These are phyloP conservation scores for Polydrusus pterygomalis DNA, from an alignment of 2,888 invertebrate species.

Conservation along the genomic window DNA sequence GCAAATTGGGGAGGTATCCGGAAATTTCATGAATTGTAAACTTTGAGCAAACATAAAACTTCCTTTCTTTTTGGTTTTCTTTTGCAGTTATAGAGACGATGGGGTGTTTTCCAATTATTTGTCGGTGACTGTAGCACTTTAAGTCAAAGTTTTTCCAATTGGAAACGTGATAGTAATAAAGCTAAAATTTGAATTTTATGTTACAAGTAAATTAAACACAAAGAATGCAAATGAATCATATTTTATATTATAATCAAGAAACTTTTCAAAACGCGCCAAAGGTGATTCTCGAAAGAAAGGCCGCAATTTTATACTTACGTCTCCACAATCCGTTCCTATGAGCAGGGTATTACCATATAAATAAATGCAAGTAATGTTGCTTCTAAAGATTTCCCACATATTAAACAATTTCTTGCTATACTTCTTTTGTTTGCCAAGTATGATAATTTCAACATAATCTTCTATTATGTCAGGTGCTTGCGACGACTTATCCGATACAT, in stretches of 20 bases:
- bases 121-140: slow-evolving; percentile 65
- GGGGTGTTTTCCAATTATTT: slow-evolving; percentile 68
- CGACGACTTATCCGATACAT: slow-evolving; percentile 55
- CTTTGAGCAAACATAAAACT: slow-evolving; percentile 68
- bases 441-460: slow-evolving; percentile 69
- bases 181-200: slow-evolving; percentile 60
- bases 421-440: slow-evolving; percentile 65
- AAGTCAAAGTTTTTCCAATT: slow-evolving; percentile 70
- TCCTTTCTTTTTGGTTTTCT: slow-evolving; percentile 65
- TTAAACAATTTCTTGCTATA: slow-evolving; percentile 69
- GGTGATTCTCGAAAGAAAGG: not conserved
- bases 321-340: slow-evolving; percentile 68
- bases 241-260: too few species aligned
- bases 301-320: slow-evolving; percentile 64
- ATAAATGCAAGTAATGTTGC: slow-evolving; percentile 69
- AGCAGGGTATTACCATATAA: slow-evolving; percentile 70
- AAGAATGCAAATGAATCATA: not conserved
- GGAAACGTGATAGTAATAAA: slow-evolving; percentile 69
- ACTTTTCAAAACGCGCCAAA: too few species aligned
- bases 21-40: slow-evolving; percentile 68
- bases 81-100: slow-evolving; percentile 68
- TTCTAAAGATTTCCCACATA: slow-evolving; percentile 67
- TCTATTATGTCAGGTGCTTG: slow-evolving; percentile 58
- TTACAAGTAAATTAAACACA: not conserved
- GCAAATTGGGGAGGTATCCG: slow-evolving; percentile 59